A percentile compares a stretch with the other conserved stretches of the same genome.
phyloP scores from a whole-genome alignment of 2,113 vertebrate genomes.

The Ellobius talpinus region DNA sequence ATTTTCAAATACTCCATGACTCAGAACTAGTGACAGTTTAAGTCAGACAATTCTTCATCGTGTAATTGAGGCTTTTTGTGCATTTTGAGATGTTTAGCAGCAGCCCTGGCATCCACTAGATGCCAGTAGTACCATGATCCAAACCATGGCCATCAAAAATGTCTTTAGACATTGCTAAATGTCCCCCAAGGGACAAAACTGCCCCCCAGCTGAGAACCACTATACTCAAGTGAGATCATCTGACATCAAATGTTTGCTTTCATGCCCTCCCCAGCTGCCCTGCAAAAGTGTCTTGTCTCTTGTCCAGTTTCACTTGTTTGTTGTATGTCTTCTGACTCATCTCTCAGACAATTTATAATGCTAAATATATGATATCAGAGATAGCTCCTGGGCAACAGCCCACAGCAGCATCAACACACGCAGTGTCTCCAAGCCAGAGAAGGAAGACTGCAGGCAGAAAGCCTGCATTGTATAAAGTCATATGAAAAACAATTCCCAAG shows the following conservation, averaged over 20 bases:
- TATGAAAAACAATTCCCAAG: slow-evolving; percentile 73
- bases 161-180: slow-evolving; percentile 53
- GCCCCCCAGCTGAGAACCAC: slow-evolving; percentile 20
- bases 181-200: background rate
- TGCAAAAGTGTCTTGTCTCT: slow-evolving; percentile 68
- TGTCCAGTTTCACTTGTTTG: slow-evolving; percentile 59
- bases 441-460: slow-evolving; percentile 69
- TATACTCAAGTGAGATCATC: slow-evolving; percentile 45
- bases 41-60: background rate
- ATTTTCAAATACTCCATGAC: background rate
- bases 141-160: slow-evolving; percentile 16
- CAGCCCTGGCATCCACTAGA: background rate
- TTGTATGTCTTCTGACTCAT: slow-evolving; percentile 56
- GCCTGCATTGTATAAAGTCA: slow-evolving; percentile 73
- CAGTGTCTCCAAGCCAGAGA: slow-evolving; percentile 59
- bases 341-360: slow-evolving; percentile 69
- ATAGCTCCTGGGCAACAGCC: slow-evolving; percentile 67
- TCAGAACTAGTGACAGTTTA: background rate
- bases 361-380: slow-evolving; percentile 66
- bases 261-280: slow-evolving; percentile 28
- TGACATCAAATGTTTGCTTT: slow-evolving; percentile 58
- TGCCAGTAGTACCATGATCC: background rate
- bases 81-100: background rate
- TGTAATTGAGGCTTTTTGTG: background rate
- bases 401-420: slow-evolving; percentile 51